A percentile compares a stretch with the other conserved stretches of the same genome.
Evolutionary conservation across 2,113 vertebrate species (phyloP).

Genomic region (Crotalus helleri): DNA sequence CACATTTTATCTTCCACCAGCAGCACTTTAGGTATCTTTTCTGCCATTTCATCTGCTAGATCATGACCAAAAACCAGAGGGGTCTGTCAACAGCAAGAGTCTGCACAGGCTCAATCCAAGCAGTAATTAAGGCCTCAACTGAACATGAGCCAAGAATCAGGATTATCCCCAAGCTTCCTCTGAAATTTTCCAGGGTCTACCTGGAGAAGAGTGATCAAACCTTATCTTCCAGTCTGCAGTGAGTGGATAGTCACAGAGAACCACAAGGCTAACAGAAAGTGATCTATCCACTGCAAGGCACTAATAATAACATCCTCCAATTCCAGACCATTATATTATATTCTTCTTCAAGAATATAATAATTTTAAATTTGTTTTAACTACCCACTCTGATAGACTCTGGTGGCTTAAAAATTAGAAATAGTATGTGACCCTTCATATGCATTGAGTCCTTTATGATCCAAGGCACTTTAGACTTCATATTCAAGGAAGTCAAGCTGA

Average conservation of each 20-base stretch:
- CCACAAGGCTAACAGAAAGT: neutral
- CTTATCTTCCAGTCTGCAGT: neutral
- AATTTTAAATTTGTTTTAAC: neutral
- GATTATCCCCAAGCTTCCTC: neutral
- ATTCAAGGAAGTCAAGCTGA: neutral
- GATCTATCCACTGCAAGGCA: neutral
- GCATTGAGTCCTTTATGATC: neutral
- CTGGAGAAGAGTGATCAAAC: neutral
- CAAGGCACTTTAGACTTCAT: neutral
- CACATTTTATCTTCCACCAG: neutral
- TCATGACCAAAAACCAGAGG: neutral
- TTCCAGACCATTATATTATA: neutral
- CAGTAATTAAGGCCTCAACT: neutral
- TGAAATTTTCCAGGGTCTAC: neutral
- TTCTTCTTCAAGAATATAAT: neutral
- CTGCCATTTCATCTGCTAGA: neutral
- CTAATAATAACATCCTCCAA: neutral
- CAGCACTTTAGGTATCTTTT: neutral
- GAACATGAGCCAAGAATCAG: neutral
- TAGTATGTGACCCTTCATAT: neutral
- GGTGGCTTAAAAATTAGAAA: neutral
- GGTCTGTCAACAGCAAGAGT: neutral
- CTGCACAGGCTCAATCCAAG: neutral
- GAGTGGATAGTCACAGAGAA: neutral
- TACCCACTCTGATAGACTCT: neutral